Conservation (phyloP, 2,797 vertebrate genomes). For the Galago senegalensis region DNA sequence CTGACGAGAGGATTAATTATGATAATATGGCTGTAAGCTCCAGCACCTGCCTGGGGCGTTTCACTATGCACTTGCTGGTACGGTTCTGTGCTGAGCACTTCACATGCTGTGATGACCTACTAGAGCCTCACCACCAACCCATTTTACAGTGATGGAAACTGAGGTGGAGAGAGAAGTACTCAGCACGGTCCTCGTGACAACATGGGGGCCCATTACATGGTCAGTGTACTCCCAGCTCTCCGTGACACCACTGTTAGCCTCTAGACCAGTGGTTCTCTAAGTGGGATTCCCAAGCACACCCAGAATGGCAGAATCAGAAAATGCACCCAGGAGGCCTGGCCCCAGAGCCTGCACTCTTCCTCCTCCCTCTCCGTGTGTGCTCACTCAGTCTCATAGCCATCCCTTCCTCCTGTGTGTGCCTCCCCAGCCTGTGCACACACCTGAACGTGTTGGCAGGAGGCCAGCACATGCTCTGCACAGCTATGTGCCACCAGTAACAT, state of each 20-base stretch:
- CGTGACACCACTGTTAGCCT: background rate
- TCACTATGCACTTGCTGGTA: background rate
- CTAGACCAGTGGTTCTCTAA: too few relatives aligned
- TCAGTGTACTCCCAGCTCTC: background rate
- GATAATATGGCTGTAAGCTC: background rate
- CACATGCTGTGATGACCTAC: background rate
- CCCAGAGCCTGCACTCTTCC: background rate
- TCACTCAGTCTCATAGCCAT: background rate
- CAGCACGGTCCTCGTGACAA: background rate
- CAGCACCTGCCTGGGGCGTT: background rate
- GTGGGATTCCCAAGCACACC: background rate
- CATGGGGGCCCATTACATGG: background rate
- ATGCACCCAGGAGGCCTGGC: background rate
- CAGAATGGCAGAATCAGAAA: background rate
- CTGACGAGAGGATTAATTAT: rapidly evolving
- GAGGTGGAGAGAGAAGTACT: background rate
- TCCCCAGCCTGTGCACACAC: background rate
- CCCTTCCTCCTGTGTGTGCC: background rate
- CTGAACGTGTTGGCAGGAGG: background rate
- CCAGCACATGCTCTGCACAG: background rate
- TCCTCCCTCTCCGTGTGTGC: rapidly evolving
- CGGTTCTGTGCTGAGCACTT: background rate
- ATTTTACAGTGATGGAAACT: background rate
- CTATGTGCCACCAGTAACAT: too few relatives aligned
- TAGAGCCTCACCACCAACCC: background rate